Base-by-base conservation (phyloP, 1,140 invertebrate genomes). In the Propsilocerus akamusi region DNA sequence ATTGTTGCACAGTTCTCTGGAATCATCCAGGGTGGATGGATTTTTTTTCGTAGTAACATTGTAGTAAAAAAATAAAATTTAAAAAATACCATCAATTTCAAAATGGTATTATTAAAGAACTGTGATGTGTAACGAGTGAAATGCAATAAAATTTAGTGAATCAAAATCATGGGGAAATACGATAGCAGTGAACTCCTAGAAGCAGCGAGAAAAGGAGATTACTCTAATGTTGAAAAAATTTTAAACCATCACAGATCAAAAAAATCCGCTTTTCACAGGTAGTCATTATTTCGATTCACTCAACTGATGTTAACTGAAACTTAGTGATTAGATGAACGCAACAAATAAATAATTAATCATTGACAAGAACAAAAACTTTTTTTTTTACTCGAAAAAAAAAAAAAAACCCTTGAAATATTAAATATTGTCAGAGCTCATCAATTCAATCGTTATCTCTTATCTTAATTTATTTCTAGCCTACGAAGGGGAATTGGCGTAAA, bases 251-350 rank as follows among this genome's bases (percentile, higher is more conserved):
- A 80, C 86, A 75, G 82, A 83, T 56, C 91, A 87, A 75, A 84
- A 85, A 74, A 86, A 83, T 74, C 88, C 88, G 72, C 88, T 88
- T 59, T 73, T 93, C 65, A 85, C 87, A 92, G 87, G 88, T 92
- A 73, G 72, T n/a, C n/a, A n/a, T n/a, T n/a, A n/a, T n/a, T n/a
- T 28, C 23, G 3, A 26, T 26, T 23, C 28, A 47, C 5, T 22
- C 49, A 5, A 24, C 11, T 20, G 12, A 24, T 48, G 48, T 24
- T 28, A n/a, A 24, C 26, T 8, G 7, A 8, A 7, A 30, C 7
- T 8, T 30, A n/a, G 28, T 30, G 7, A 30, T 30, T 30, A 7
- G 28, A 30, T 30, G 7, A 30, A 30, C n/a, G 28, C 8, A 30
- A 30, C 8, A 30, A 8, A 30, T 8, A 8, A 8, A 8, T 10